These are phyloP conservation scores for Climacteris rufus DNA, from an alignment of 2,113 vertebrate species.

Conservation along the genomic window DNA sequence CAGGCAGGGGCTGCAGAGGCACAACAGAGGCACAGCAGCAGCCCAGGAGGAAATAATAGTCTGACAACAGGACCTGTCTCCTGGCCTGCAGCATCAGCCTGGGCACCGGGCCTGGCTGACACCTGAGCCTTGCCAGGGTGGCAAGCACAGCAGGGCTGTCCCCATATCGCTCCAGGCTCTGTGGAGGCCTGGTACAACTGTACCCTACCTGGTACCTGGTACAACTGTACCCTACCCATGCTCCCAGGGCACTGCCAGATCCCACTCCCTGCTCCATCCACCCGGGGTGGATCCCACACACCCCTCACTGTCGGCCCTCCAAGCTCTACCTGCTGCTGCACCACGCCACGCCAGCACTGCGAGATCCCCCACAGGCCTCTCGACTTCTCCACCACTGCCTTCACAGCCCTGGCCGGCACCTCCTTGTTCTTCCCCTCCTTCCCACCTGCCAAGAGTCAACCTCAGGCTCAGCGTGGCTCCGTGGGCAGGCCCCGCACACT, in stretches of 20 bases:
- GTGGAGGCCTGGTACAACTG: background rate
- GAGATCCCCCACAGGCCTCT: conserved; percentile 77
- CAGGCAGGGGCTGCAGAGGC: background rate
- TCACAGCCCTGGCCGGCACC: background rate
- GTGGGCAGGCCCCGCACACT: rapidly evolving
- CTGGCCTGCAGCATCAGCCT: background rate
- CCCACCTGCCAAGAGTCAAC: conserved; percentile 61
- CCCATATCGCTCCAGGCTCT: no score
- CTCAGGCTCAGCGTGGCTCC: rapidly evolving
- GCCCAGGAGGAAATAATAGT: background rate
- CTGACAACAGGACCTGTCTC: rapidly evolving
- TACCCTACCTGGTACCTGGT: no score
- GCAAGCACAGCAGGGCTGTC: rapidly evolving
- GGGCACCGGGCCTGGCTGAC: background rate
- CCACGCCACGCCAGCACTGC: conserved; percentile 83
- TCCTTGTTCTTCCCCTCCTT: conserved; percentile 81
- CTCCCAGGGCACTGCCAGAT: background rate
- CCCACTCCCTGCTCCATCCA: rapidly evolving
- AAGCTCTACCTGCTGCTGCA: conserved; percentile 77
- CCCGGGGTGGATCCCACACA: rapidly evolving
- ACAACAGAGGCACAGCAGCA: background rate
- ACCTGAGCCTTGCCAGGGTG: rapidly evolving
- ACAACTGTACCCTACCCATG: background rate
- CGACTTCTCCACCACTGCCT: conserved; percentile 58
- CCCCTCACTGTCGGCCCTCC: background rate